Base-by-base conservation (phyloP, 1,140 invertebrate species). In the Magallana ariakensis region DNA sequence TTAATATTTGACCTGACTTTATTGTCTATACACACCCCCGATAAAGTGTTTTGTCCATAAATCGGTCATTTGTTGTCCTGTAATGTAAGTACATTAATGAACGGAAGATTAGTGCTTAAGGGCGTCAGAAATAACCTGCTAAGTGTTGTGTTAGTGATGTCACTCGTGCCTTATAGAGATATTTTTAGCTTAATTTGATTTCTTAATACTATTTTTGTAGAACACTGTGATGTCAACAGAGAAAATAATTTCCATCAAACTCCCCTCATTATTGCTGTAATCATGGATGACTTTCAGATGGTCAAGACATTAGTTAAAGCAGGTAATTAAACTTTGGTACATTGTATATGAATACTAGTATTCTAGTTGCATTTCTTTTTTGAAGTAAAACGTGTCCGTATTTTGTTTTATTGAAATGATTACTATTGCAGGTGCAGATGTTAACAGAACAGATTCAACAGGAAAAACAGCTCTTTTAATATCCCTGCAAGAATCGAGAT, bases 231-330 rank as follows among this genome's bases (percentile, higher is more conserved):
- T 53, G 66, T 87, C 26, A n/a, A 87, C 55, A 58, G 83, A 22
- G 82, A 80, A 22, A 75, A 87, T 80, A 70, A 55, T 0, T 80
- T 84, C 53, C 82, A 83, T n/a, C 86, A 87, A 16, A 80, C 86
- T 33, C 82, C 86, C 9, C 19, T 87, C 5, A 84, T 87, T 54
- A 87, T 70, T 19, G 86, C 86, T n/a, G 81, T 82, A 8, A 80
- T 87, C n/a, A 84, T 87, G 66, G 86, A 84, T 58, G 86, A 87
- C 11, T 66, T 84, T 9, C 19, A 83, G n/a, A 87, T 87, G 7
- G 83, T 84, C 15, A 87, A 87, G 26, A 46, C 83, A 15, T 70
- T 87, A 13, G 54, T 84, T n/a, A 87, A 87, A 84, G 62, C 86
- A 80, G 86, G 86, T 87, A 83, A 46, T 46, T 46, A 46, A 46